Conservation (phyloP, 2,888 invertebrate species). For the Drosophila melanosoma region DNA sequence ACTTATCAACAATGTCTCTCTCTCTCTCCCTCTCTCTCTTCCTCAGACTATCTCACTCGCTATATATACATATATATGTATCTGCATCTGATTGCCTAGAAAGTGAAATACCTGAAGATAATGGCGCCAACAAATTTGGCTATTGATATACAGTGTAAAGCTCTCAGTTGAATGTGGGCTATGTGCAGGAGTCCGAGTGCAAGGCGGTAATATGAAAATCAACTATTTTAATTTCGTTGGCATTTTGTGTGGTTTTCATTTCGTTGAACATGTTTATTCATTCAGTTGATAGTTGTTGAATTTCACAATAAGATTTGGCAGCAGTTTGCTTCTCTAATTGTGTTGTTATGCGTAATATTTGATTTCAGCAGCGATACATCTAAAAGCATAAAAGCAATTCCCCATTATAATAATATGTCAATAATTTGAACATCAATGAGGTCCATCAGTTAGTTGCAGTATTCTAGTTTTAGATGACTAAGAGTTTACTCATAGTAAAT, state of each 20-base stretch:
- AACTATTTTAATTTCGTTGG: constrained; percentile 45
- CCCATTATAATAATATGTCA: not conserved
- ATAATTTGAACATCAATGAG: not conserved
- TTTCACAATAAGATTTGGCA: constrained; percentile 35
- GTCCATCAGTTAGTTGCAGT: not conserved
- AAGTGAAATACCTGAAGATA: constrained; percentile 56
- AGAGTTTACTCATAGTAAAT: not conserved
- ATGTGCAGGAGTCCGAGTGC: not conserved
- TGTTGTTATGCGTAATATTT: constrained; percentile 6
- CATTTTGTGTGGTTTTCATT: constrained; percentile 68
- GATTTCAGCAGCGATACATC: not conserved
- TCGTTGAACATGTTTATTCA: constrained; percentile 51
- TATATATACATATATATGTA: constrained; percentile 1
- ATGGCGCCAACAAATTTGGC: constrained; percentile 59
- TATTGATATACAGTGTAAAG: constrained; percentile 26
- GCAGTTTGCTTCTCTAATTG: constrained; percentile 24
- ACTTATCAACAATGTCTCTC: constrained; percentile 49
- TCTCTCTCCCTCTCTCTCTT: not conserved
- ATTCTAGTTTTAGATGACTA: not conserved
- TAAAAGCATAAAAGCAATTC: too few relatives aligned
- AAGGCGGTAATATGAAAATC: constrained; percentile 12
- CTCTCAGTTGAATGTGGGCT: not conserved
- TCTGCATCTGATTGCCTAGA: constrained; percentile 25
- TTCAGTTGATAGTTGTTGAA: constrained; percentile 11
- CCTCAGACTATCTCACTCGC: not conserved